Base-by-base conservation (phyloP, 2,888 invertebrate species). In the Tholera decimalis region DNA sequence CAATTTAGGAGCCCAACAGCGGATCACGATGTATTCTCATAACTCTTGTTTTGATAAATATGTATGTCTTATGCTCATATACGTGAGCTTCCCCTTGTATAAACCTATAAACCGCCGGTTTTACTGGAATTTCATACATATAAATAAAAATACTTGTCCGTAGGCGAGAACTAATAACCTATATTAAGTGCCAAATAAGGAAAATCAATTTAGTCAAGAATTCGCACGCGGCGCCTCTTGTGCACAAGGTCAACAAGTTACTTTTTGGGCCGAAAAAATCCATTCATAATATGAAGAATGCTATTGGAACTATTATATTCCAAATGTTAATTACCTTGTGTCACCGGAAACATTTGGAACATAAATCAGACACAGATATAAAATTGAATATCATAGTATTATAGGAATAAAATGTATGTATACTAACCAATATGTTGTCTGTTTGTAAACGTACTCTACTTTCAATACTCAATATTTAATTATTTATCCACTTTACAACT, bases 191-290 rank as follows among this genome's bases (percentile, higher is more conserved):
- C 28, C 26, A 58, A 30, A 66, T 20, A 26, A 55, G 37, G 20
- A 54, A 54, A 54, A 43, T 43, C 11, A 46, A 55, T 59, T 54
- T 50, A 24, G 22, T 35, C n/a, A 33, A 56, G 57, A 39, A 56
- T 35, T 62, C 30, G 26, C 43, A 50, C 30, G 26, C 35, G 55
- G 47, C 24, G 59, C 35, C 46, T 57, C 54, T 61, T 43, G 15
- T 37, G 61, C 22, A 51, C 77, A 79, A 79, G 80, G 79, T n/a
- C 57, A 20, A 0, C 77, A 24, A 66, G 63, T 57, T 47, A 70
- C 30, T 53, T 54, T 60, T 60, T 41, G 28, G n/a, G 51, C 35
- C 8, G 24, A 54, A 41, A 26, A 57, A 50, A 44, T 44, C 50
- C 44, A 67, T 64, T 55, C 26, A 65, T 67, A 53, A 65, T 67